Base-by-base conservation (phyloP, 2,888 invertebrate genomes). In the Synergus laeviventris region DNA sequence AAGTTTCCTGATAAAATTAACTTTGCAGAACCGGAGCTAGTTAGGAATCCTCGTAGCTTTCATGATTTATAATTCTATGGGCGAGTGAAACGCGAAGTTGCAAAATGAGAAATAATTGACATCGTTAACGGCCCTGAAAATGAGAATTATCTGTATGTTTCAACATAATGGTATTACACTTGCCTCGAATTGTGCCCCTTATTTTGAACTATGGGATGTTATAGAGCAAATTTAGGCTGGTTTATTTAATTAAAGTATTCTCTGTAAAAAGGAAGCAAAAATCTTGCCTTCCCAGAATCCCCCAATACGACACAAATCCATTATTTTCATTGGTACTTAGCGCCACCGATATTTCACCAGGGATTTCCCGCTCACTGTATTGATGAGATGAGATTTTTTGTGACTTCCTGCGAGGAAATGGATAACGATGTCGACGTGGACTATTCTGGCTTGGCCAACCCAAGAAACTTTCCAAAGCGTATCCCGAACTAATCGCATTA, bases 401-500 rank as follows among this genome's bases (percentile, higher is more conserved):
- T 59, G 59, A 59, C 59, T 59, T 59, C 59, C 59, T 24, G 59
- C 59, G 59, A 59, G 59, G 59, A 59, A 59, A 59, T 59, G 59
- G 59, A 59, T 59, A 59, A 59, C 14, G 59, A 24, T 59, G 21
- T 59, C 59, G 24, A 59, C 24, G 59, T 59, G 59, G 59, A 59
- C 24, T 2, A 59, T 59, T 59, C 14, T 59, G 7, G 59, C 14
- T 24, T 24, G 24, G 24, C 59, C 21, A 59, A 24, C 64, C 49
- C 21, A 45, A 45, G 31, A 70, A 70, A 70, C 49, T 70, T 70
- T 70, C 49, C 11, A 49, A 70, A 70, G 24, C 45, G 16, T 49
- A 70, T 49, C n/a, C 49, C 8, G 49, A 70, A 70, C 49, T 24
- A 70, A 70, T 70, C 49, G 70, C 70, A 70, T 70, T 70, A 49